A percentile compares a stretch with the other conserved stretches of the same genome.
These are phyloP conservation scores for Eulacestoma nigropectus DNA, from an alignment of 2,113 vertebrate genomes.

Conservation along the genomic window DNA sequence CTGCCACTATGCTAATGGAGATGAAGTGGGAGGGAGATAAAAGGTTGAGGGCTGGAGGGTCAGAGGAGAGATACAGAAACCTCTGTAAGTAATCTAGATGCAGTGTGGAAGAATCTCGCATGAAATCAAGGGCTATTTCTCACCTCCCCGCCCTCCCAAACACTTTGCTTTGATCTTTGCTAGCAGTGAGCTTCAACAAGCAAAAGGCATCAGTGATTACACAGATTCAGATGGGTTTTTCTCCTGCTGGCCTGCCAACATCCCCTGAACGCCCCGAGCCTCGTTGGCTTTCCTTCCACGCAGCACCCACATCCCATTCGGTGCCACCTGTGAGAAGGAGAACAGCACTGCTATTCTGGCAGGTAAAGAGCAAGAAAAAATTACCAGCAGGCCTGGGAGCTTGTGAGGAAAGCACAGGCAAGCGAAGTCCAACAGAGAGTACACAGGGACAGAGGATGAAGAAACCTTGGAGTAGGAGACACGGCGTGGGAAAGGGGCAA, in stretches of 20 bases:
- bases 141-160: neutral
- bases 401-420: neutral
- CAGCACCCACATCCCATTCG: neutral
- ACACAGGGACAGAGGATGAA: neutral
- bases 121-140: neutral
- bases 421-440: neutral
- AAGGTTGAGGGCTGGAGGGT: neutral
- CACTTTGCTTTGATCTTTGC: neutral
- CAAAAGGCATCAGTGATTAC: neutral
- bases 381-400: neutral
- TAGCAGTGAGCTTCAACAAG: neutral
- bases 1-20: neutral
- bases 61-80: neutral
- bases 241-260: neutral
- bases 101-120: neutral
- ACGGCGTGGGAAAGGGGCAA: fast-evolving
- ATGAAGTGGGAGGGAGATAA: neutral
- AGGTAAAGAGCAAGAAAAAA: neutral
- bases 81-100: neutral
- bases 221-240: neutral
- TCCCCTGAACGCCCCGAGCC: neutral
- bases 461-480: neutral
- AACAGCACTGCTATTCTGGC: neutral
- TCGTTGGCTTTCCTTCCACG: neutral
- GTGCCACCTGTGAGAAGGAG: neutral